Conservation (phyloP, 1,140 invertebrate genomes). For the Pogonomyrmex californicus region DNA sequence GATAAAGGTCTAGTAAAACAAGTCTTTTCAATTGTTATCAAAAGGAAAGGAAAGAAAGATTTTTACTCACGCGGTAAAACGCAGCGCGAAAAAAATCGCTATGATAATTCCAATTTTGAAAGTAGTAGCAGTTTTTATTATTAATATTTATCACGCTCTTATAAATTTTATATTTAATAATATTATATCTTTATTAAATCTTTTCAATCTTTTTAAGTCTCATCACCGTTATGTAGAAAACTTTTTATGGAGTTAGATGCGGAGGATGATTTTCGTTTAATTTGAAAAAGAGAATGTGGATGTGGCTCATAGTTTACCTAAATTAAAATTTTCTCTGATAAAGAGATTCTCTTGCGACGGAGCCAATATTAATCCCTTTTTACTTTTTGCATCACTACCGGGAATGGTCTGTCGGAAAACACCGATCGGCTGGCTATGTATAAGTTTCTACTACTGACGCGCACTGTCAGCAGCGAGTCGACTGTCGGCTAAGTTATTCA, state of each 20-base stretch:
- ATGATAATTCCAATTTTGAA: background rate
- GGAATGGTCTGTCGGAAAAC: background rate
- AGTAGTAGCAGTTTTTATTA: background rate
- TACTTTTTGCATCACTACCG: background rate
- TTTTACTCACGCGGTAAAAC: background rate
- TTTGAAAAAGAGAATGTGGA: background rate
- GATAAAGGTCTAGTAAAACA: constrained; percentile 16
- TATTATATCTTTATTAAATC: background rate
- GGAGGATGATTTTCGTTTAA: background rate
- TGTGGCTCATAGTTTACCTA: background rate
- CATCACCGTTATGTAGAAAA: background rate
- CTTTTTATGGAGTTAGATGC: background rate
- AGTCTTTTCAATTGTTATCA: constrained; percentile 10
- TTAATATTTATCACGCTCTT: background rate
- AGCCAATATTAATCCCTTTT: background rate
- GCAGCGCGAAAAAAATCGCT: background rate
- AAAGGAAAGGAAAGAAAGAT: background rate
- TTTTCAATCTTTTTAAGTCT: background rate
- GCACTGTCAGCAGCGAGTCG: constrained; percentile 14
- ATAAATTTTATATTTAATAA: background rate
- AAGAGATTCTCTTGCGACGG: background rate
- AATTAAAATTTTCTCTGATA: background rate
- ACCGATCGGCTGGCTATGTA: constrained; percentile 28
- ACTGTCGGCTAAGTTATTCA: constrained; percentile 40
- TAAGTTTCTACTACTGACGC: constrained; percentile 44